These are phyloP conservation scores for Phrynocephalus vlangalii DNA, from an alignment of 2,797 vertebrate species.

Conservation along the genomic window DNA sequence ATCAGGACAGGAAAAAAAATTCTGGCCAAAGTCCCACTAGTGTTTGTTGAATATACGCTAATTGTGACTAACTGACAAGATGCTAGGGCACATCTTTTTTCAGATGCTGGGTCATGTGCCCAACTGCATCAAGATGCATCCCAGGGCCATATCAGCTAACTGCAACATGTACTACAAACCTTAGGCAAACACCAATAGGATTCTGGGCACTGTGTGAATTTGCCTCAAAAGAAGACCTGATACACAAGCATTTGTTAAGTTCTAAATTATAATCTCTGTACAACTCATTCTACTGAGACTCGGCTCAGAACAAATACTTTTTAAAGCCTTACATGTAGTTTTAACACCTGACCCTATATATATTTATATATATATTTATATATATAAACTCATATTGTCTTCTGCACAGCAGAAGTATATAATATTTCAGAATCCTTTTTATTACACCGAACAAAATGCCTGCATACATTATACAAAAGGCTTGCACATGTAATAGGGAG, in stretches of 20 bases:
- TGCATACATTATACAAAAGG: constrained; percentile 73
- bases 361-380: constrained; percentile 34
- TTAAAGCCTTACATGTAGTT: constrained; percentile 76
- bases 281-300: constrained; percentile 68
- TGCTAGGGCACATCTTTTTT: no score
- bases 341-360: constrained; percentile 69
- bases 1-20: not conserved
- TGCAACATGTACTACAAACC: no score
- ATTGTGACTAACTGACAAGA: no score
- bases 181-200: no score
- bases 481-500: constrained; percentile 60
- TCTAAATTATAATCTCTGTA: constrained; percentile 68
- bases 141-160: no score
- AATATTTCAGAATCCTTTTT: constrained; percentile 77
- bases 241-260: constrained; percentile 74
- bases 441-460: constrained; percentile 77
- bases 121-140: no score
- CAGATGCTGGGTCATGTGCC: no score
- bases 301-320: constrained; percentile 74
- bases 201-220: not conserved
- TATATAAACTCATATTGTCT: constrained; percentile 68
- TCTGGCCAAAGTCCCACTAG: no score
- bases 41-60: no score
- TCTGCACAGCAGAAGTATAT: constrained; percentile 83
- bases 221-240: constrained; percentile 44